These are phyloP conservation scores for Harlomillsia oculata DNA, from an alignment of 1,140 invertebrate species.

Conservation along the genomic window DNA sequence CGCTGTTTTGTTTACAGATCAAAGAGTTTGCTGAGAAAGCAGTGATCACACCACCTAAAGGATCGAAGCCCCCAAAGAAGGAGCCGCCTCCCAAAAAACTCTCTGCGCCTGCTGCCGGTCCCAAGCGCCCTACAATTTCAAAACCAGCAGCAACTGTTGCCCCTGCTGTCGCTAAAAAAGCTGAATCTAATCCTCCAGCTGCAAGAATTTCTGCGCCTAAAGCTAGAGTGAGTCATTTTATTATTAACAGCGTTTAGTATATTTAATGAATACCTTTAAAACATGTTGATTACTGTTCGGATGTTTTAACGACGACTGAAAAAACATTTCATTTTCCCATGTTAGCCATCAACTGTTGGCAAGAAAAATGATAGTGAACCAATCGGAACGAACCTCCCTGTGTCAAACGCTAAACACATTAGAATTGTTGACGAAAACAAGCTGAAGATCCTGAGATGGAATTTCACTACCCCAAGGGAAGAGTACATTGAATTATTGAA, in stretches of 20 bases:
- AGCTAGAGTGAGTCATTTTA: conserved; percentile 19
- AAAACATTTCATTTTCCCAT: too few species aligned
- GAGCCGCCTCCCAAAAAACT: background rate
- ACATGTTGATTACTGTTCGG: background rate
- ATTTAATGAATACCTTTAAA: too few species aligned
- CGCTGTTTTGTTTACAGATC: conserved; percentile 48
- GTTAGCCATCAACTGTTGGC: too few species aligned
- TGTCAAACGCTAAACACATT: conserved; percentile 81
- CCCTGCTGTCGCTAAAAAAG: conserved; percentile 22
- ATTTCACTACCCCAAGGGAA: conserved; percentile 81
- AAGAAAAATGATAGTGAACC: conserved; percentile 36
- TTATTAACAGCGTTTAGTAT: background rate
- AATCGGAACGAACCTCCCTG: conserved; percentile 46
- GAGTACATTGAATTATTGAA: conserved; percentile 88
- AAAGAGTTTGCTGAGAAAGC: conserved; percentile 90
- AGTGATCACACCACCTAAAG: conserved; percentile 50
- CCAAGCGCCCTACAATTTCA: too few species aligned
- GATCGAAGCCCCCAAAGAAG: too few species aligned
- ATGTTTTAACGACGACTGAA: too few species aligned
- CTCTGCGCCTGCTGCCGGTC: conserved; percentile 31
- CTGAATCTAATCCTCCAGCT: conserved; percentile 8
- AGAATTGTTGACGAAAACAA: conserved; percentile 84
- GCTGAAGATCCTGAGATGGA: conserved; percentile 86
- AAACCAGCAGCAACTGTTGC: conserved; percentile 39
- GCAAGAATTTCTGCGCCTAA: conserved; percentile 24